phyloP scores from a whole-genome alignment of 2,888 invertebrate genomes.

The Mimas tiliae region DNA sequence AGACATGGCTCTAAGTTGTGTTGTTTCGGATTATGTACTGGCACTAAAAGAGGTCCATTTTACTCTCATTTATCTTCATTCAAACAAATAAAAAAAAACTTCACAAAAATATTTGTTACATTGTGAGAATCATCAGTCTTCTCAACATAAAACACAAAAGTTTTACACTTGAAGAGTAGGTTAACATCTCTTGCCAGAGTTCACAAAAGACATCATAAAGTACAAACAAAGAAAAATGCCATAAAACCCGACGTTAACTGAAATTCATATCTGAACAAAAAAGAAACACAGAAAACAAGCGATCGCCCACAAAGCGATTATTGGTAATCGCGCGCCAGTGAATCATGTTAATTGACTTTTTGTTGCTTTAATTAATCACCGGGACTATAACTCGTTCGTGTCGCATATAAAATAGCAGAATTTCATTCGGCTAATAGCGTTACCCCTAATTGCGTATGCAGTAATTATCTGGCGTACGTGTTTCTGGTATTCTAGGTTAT shows the following conservation, averaged over 20 bases:
- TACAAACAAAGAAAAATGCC: constrained; percentile 17
- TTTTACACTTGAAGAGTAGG: constrained; percentile 15
- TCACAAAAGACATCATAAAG: constrained; percentile 20
- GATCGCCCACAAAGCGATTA: constrained; percentile 54
- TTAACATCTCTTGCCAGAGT: constrained; percentile 13
- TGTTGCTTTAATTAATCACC: constrained; percentile 70
- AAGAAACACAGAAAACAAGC: constrained; percentile 36
- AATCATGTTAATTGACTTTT: constrained; percentile 65
- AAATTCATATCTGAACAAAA: constrained; percentile 15
- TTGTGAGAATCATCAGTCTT: background rate
- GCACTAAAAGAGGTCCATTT: too few species aligned
- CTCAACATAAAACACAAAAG: constrained; percentile 3
- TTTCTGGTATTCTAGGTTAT: constrained; percentile 36
- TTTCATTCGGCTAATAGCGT: constrained; percentile 63
- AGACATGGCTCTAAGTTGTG: too few species aligned
- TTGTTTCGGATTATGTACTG: too few species aligned
- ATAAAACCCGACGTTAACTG: constrained; percentile 12
- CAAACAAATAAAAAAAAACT: too few species aligned
- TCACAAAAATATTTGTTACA: background rate
- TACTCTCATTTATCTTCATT: too few species aligned
- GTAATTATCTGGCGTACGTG: constrained; percentile 67
- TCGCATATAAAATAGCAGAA: constrained; percentile 44
- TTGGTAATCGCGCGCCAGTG: constrained; percentile 54
- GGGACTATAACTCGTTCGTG: constrained; percentile 49
- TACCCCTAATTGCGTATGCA: constrained; percentile 67